phyloP scores from a whole-genome alignment of 2,797 vertebrate genomes.

The Tragelaphus eurycerus region DNA sequence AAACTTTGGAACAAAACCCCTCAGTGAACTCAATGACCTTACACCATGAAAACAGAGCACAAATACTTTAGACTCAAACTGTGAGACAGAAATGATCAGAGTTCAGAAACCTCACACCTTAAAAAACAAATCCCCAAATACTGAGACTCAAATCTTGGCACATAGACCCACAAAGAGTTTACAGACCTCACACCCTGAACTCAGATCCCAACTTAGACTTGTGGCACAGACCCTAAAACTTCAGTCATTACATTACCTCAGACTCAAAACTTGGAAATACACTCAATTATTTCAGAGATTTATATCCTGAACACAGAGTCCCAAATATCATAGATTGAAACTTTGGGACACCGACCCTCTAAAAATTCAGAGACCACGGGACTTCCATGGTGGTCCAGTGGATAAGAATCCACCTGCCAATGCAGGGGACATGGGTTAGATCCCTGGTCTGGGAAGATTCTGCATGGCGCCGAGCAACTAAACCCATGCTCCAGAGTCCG shows the following conservation, averaged over 20 bases:
- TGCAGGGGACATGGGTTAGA: not conserved
- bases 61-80: not conserved
- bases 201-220: not conserved
- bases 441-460: not conserved
- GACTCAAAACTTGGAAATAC: not conserved
- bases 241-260: not conserved
- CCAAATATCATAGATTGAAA: not conserved
- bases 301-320: not conserved
- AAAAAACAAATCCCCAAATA: not conserved
- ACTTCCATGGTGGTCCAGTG: not conserved
- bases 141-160: not conserved
- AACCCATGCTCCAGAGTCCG: not conserved
- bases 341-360: not conserved
- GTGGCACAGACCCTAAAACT: not conserved
- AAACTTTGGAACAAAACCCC: not conserved
- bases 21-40: not conserved
- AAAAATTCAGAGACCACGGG: not conserved
- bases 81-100: not conserved
- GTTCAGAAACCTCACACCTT: not conserved
- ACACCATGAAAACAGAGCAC: not conserved
- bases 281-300: not conserved
- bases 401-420: not conserved
- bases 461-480: not conserved
- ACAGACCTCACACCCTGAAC: not conserved
- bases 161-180: not conserved